These are phyloP conservation scores for Schrankia costaestrigalis DNA, from an alignment of 2,888 invertebrate species.

Conservation along the genomic window DNA sequence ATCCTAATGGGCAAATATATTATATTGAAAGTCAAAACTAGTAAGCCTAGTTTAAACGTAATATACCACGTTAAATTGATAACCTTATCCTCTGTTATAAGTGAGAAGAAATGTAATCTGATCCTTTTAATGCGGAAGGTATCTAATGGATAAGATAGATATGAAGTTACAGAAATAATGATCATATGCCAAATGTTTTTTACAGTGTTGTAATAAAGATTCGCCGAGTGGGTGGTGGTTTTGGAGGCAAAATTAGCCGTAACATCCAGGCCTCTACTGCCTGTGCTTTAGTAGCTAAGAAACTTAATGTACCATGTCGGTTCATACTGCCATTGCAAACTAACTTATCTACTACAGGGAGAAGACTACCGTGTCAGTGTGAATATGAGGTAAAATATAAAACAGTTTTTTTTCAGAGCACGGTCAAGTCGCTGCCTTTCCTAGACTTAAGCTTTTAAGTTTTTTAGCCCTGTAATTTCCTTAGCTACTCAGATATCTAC, in stretches of 20 bases:
- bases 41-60: too few species aligned
- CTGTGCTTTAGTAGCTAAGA: conserved; percentile 82
- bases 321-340: conserved; percentile 82
- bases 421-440: too few species aligned
- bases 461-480: too few species aligned
- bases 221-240: conserved; percentile 83
- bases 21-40: too few species aligned
- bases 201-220: conserved; percentile 81
- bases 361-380: conserved; percentile 72
- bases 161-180: neutral
- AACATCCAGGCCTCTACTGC: conserved; percentile 77
- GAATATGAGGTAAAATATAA: conserved; percentile 76
- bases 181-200: neutral
- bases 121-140: too few species aligned
- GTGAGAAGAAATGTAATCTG: too few species aligned
- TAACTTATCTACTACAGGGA: conserved; percentile 81
- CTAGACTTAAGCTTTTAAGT: too few species aligned
- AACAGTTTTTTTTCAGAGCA: neutral
- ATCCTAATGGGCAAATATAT: too few species aligned
- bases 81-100: too few species aligned
- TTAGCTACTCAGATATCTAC: too few species aligned
- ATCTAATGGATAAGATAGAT: too few species aligned
- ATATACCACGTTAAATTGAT: too few species aligned
- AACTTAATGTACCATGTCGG: conserved; percentile 79
- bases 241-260: conserved; percentile 84